phyloP scores from a whole-genome alignment of 2,113 vertebrate species.

The Anarrhichthys ocellatus region DNA sequence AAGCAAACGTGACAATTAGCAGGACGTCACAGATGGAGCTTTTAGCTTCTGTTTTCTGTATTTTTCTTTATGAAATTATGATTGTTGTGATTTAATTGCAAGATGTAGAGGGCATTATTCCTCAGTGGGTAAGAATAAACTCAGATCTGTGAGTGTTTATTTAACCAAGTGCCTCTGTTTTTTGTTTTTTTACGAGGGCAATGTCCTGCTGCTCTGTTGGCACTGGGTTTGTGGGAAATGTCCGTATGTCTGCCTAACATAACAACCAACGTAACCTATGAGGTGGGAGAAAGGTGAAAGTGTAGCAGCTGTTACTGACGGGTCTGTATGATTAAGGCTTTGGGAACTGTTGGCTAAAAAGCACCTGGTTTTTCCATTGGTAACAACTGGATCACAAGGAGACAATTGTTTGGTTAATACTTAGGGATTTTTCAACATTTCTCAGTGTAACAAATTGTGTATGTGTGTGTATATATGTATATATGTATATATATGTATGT shows the following conservation, averaged over 20 bases:
- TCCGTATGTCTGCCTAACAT: too few species aligned
- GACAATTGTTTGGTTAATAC: too few species aligned
- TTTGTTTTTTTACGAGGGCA: background rate
- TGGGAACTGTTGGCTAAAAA: background rate
- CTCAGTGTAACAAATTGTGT: too few species aligned
- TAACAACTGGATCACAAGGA: background rate
- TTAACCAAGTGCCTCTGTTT: too few species aligned
- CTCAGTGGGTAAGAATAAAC: background rate
- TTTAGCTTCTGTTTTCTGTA: background rate
- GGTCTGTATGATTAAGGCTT: background rate
- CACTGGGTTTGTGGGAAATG: background rate
- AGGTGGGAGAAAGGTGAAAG: background rate
- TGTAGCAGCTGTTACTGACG: background rate
- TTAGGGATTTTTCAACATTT: too few species aligned
- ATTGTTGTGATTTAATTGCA: background rate
- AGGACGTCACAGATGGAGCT: background rate
- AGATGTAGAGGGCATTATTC: background rate
- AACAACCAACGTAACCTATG: background rate
- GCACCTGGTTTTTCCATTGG: background rate
- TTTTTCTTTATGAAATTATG: too few species aligned
- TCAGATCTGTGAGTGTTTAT: background rate
- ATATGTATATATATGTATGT: too few species aligned
- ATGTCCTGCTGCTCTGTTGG: conserved; percentile 26
- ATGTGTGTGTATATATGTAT: too few species aligned
- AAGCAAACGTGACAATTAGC: background rate